Conservation (phyloP, 2,797 vertebrate species). For the Ctenochaetus hawaiiensis region DNA sequence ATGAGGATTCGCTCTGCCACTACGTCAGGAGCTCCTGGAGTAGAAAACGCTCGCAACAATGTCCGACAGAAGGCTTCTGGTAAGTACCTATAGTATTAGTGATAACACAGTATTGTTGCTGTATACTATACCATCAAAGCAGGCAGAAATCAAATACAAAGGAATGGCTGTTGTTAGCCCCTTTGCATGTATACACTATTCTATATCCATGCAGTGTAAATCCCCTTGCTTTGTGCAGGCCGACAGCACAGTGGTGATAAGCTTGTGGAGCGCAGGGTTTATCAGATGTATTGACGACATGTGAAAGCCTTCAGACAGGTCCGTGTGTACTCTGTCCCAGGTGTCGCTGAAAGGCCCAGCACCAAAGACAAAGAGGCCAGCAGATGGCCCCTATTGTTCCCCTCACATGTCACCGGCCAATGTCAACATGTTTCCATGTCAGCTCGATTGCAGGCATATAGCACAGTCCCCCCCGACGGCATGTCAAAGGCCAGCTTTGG, state of each 20-base stretch:
- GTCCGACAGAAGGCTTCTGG: constrained; percentile 96
- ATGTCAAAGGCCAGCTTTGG: constrained; percentile 69
- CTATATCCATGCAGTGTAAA: constrained; percentile 15
- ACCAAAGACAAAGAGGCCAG: constrained; percentile 73
- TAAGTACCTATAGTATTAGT: constrained; percentile 69
- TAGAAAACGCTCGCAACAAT: constrained; percentile 95
- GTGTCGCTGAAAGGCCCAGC: constrained; percentile 75
- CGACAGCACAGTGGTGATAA: constrained; percentile 48
- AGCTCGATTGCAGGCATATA: constrained; percentile 58
- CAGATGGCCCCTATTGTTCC: constrained; percentile 83
- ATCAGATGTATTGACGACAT: constrained; percentile 52
- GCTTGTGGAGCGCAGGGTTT: constrained; percentile 30
- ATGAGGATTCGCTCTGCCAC: constrained; percentile 98
- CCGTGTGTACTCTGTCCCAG: constrained; percentile 66
- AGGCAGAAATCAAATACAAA: constrained; percentile 13
- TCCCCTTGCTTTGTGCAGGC: constrained; percentile 32
- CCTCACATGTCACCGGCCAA: constrained; percentile 67
- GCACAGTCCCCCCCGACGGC: constrained; percentile 47
- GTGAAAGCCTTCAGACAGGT: constrained; percentile 66
- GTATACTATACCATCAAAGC: constrained; percentile 2
- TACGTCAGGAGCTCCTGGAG: constrained; percentile 95
- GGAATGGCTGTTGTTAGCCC: neutral
- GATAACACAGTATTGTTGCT: neutral
- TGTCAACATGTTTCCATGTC: constrained; percentile 82
- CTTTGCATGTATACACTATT: neutral